phyloP scores from a whole-genome alignment of 2,797 vertebrate species.

The Peromyscus eremicus region DNA sequence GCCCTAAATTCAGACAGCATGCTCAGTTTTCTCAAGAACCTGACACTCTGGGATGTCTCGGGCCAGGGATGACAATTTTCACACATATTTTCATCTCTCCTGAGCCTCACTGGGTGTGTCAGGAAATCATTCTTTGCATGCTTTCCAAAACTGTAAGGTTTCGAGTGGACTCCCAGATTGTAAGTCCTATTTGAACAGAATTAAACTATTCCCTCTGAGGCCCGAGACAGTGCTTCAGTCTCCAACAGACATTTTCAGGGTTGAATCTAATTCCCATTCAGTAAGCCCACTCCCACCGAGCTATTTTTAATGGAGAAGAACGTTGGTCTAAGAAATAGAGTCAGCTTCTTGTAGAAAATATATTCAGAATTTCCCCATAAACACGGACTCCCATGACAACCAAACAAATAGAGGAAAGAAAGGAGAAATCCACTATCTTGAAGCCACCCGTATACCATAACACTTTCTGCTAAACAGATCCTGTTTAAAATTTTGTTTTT shows the following conservation, averaged over 20 bases:
- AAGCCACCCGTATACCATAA: neutral
- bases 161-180: neutral
- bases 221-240: neutral
- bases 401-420: slow-evolving; percentile 67
- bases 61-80: neutral
- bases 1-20: neutral
- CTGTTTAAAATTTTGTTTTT: slow-evolving; percentile 54
- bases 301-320: slow-evolving; percentile 47
- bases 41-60: neutral
- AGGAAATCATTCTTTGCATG: slow-evolving; percentile 48
- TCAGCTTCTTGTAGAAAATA: slow-evolving; percentile 39
- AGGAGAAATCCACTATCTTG: slow-evolving; percentile 29
- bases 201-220: neutral
- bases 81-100: slow-evolving; percentile 35
- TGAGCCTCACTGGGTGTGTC: neutral
- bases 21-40: neutral
- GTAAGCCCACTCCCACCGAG: neutral
- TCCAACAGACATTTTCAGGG: neutral
- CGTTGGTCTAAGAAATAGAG: slow-evolving; percentile 36
- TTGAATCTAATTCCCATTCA: slow-evolving; percentile 22
- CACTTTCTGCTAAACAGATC: slow-evolving; percentile 37
- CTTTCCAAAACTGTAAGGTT: slow-evolving; percentile 56
- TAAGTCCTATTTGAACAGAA: slow-evolving; percentile 34
- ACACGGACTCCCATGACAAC: slow-evolving; percentile 68
- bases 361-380: slow-evolving; percentile 64